A percentile compares a stretch with the other conserved stretches of the same genome.
These are phyloP conservation scores for Seriola quinqueradiata DNA, from an alignment of 2,113 vertebrate species.

Conservation along the genomic window DNA sequence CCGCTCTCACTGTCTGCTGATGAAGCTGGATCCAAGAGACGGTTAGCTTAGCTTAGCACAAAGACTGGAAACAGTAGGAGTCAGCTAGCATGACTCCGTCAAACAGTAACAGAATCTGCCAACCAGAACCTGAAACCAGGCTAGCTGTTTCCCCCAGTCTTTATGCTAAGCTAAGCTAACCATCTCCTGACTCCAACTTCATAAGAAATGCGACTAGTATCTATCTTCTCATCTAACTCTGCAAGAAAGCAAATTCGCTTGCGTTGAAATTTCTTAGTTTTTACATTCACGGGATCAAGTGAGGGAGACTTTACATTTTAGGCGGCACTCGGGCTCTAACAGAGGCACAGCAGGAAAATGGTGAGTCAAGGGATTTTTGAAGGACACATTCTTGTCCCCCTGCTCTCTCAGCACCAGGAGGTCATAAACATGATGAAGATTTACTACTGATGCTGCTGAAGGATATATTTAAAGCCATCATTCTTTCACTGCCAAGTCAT, in stretches of 20 bases:
- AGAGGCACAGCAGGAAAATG: conserved; percentile 39
- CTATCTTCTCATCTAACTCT: not conserved
- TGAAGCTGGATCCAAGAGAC: not conserved
- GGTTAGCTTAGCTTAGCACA: too few relatives aligned
- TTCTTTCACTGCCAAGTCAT: conserved; percentile 55
- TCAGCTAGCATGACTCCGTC: not conserved
- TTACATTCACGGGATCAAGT: not conserved
- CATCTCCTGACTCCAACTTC: not conserved
- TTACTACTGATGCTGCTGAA: conserved; percentile 69
- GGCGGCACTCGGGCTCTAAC: not conserved
- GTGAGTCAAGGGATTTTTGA: conserved; percentile 49
- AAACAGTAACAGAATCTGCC: not conserved
- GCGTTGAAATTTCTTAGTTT: not conserved
- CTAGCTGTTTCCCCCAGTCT: not conserved
- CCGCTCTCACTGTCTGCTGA: too few relatives aligned
- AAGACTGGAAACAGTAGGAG: not conserved
- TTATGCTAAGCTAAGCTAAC: not conserved
- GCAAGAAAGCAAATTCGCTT: too few relatives aligned
- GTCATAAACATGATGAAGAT: conserved; percentile 73
- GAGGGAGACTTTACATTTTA: conserved; percentile 5
- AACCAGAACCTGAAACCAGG: too few relatives aligned
- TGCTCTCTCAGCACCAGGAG: conserved; percentile 55
- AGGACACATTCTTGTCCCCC: conserved; percentile 57
- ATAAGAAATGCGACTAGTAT: not conserved
- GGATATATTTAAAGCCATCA: conserved; percentile 70